Conservation (phyloP, 2,113 vertebrate species). For the Prinia subflava region DNA sequence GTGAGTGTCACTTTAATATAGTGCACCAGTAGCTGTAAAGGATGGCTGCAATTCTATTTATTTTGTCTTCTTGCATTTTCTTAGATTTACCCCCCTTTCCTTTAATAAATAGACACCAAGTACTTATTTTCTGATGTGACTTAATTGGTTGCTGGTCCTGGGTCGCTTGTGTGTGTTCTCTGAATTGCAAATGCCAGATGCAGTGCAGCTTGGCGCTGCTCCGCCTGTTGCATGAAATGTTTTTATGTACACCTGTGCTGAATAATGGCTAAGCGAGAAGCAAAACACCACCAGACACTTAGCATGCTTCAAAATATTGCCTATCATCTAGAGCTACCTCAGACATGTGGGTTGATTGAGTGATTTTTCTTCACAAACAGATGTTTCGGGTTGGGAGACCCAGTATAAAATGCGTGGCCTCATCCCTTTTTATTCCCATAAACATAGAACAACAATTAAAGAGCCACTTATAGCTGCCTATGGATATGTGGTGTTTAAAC, state of each 20-base stretch:
- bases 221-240: background rate
- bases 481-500: background rate
- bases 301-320: background rate
- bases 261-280: background rate
- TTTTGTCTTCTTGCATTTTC: background rate
- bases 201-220: background rate
- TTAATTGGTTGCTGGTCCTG: background rate
- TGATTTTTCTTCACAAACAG: background rate
- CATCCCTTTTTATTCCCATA: background rate
- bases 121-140: background rate
- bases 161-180: background rate
- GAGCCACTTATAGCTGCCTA: background rate
- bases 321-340: background rate
- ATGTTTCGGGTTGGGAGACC: background rate
- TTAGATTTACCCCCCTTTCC: background rate
- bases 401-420: background rate
- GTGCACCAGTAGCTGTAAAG: slow-evolving; percentile 15
- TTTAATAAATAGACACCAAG: background rate
- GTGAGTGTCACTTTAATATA: slow-evolving; percentile 16
- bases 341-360: background rate
- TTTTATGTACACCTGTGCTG: background rate
- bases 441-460: background rate
- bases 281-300: background rate
- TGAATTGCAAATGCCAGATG: background rate
- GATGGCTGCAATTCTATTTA: slow-evolving; percentile 21